A percentile compares a stretch with the other conserved stretches of the same genome.
Evolutionary conservation across 1,140 invertebrate genomes (phyloP).

Genomic region (Drosophila busckii): DNA sequence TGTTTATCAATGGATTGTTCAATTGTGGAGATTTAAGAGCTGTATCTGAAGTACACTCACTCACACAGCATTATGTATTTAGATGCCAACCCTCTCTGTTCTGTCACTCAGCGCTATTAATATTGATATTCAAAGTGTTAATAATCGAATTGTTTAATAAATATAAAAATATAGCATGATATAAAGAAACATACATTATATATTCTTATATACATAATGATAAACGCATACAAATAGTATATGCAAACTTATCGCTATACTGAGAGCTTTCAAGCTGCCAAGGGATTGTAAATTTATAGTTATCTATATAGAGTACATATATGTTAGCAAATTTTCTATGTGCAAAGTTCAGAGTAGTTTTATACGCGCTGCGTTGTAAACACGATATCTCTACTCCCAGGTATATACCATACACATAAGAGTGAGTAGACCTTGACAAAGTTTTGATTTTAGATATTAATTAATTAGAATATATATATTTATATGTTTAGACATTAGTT

Average conservation of each 20-base stretch:
- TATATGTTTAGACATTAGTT: not conserved
- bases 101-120: slow-evolving; percentile 63
- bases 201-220: not conserved
- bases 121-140: slow-evolving; percentile 74
- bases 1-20: slow-evolving; percentile 50
- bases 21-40: no score
- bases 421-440: slow-evolving; percentile 38
- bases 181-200: slow-evolving; percentile 45
- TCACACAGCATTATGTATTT: slow-evolving; percentile 50
- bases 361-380: slow-evolving; percentile 7
- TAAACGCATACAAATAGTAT: slow-evolving; percentile 5
- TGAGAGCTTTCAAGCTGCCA: slow-evolving; percentile 9
- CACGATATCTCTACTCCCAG: no score
- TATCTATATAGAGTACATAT: not conserved
- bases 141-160: slow-evolving; percentile 77
- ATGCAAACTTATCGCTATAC: not conserved
- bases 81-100: slow-evolving; percentile 54
- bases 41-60: slow-evolving; percentile 20
- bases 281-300: slow-evolving; percentile 14
- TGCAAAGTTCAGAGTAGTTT: slow-evolving; percentile 41
- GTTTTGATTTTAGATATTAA: slow-evolving; percentile 48
- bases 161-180: slow-evolving; percentile 69
- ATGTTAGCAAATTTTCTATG: slow-evolving; percentile 5
- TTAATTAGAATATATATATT: slow-evolving; percentile 51
- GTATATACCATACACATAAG: slow-evolving; percentile 32